Conservation (phyloP, 2,888 invertebrate species). For the Eueremaeus valkanovi region DNA sequence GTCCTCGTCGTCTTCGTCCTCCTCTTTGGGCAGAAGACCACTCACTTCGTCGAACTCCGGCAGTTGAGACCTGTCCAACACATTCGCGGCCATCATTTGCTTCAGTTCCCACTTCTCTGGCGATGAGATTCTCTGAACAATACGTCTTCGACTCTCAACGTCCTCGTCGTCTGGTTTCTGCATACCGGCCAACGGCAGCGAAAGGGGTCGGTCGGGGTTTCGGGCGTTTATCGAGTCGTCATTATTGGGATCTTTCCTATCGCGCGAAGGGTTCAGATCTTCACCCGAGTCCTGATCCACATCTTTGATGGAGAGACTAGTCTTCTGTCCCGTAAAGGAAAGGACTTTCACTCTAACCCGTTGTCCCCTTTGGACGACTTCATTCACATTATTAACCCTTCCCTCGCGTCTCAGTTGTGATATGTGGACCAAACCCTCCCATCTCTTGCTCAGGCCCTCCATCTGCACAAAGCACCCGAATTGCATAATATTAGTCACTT, state of each 20-base stretch:
- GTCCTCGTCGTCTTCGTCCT: conserved; percentile 72
- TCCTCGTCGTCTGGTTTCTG: conserved; percentile 61
- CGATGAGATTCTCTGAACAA: conserved; percentile 62
- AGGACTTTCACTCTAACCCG: conserved; percentile 79
- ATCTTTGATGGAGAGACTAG: conserved; percentile 94
- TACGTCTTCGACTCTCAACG: conserved; percentile 64
- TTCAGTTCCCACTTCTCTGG: conserved; percentile 49
- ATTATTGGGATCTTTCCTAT: conserved; percentile 54
- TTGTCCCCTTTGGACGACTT: conserved; percentile 84
- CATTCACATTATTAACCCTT: conserved; percentile 85
- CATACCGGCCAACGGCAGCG: conserved; percentile 52
- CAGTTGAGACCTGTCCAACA: conserved; percentile 84
- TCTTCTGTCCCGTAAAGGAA: conserved; percentile 87
- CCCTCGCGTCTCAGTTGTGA: conserved; percentile 87
- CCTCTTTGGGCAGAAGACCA: conserved; percentile 73
- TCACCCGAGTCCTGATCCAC: conserved; percentile 91
- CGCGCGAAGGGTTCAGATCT: conserved; percentile 76
- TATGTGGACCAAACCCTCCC: conserved; percentile 96
- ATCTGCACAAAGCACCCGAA: conserved; percentile 98
- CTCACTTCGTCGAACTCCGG: conserved; percentile 98
- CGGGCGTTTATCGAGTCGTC: conserved; percentile 57
- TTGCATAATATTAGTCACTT: conserved; percentile 91
- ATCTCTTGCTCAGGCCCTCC: conserved; percentile 76
- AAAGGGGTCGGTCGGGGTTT: conserved; percentile 85
- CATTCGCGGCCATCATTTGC: conserved; percentile 84